A percentile compares a stretch with the other conserved stretches of the same genome.
phyloP scores from a whole-genome alignment of 2,797 vertebrate genomes.

The Scomberomorus guttatus region DNA sequence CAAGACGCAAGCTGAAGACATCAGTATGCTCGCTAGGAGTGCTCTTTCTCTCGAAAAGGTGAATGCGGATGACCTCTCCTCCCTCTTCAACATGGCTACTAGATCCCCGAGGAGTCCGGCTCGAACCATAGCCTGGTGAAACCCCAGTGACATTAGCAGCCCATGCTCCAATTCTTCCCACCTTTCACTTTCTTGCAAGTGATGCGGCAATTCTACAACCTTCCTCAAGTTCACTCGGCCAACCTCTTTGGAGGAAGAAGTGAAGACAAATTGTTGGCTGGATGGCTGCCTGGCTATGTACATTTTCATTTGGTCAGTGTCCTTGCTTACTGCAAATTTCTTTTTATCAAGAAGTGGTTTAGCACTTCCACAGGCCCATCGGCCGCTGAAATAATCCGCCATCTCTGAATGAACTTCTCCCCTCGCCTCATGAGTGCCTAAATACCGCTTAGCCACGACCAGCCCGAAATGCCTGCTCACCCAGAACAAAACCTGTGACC shows the following conservation, averaged over 20 bases:
- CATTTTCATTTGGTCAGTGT: slow-evolving; percentile 14
- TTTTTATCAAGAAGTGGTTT: slow-evolving; percentile 61
- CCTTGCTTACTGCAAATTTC: slow-evolving; percentile 18
- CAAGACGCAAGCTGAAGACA: slow-evolving; percentile 76
- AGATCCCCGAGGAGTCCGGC: slow-evolving; percentile 76
- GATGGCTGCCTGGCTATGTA: slow-evolving; percentile 69
- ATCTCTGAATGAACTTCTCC: slow-evolving; percentile 76
- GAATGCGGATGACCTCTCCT: slow-evolving; percentile 32
- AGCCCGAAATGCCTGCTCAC: slow-evolving; percentile 84
- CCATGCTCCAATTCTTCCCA: slow-evolving; percentile 67
- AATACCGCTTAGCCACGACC: slow-evolving; percentile 79
- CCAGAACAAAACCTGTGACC: slow-evolving; percentile 82
- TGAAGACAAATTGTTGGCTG: slow-evolving; percentile 80
- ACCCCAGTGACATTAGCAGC: slow-evolving; percentile 78
- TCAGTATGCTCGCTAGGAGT: slow-evolving; percentile 78
- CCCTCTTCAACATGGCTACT: slow-evolving; percentile 74
- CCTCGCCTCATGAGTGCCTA: slow-evolving; percentile 56
- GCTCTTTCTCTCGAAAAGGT: slow-evolving; percentile 72
- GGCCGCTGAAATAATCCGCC: slow-evolving; percentile 82
- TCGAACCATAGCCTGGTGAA: slow-evolving; percentile 83
- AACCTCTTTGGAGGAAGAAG: slow-evolving; percentile 14
- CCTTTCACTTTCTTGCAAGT: slow-evolving; percentile 79
- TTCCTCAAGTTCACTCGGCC: slow-evolving; percentile 77
- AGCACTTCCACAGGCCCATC: slow-evolving; percentile 66
- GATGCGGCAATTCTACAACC: slow-evolving; percentile 83